Evolutionary conservation across 2,797 vertebrate genomes (phyloP), one percentile per base, ranked within the genome.

Genomic region (Sebastes melanostomus): DNA sequence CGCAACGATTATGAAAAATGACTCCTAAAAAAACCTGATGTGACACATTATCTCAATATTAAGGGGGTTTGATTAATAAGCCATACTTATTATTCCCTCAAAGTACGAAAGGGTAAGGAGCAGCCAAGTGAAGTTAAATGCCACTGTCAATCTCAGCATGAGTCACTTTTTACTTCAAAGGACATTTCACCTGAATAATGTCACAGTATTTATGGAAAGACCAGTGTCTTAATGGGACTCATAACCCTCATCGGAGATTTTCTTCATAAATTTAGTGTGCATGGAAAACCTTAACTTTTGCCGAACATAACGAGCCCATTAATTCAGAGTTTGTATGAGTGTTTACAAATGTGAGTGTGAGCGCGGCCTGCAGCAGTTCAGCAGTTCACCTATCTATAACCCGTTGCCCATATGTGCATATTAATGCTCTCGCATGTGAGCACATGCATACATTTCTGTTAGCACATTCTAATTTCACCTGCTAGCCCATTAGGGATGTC

Each of bases 21-120:
- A 94, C 90, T 92, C 66, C 76, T 61, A 72, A 81, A 85, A 88
- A 87, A 86, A 86, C 67, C 75, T 63, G 73, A 86, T 86, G 82
- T 92, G 93, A 95, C 94, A 93, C 92, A 91, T 93, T 93, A 93
- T 94, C 93, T 92, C 86, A 84, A 86, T 85, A 94, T 94, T 92
- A 92, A 88, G 81, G 72, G 83, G 87, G 85, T 90, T 88, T 89
- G 91, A 91, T 94, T 94, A 94, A 93, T 95, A 93, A 89, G 50
- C 50, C 50, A 52, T n/a, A n/a, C 8, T 52, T 52, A 52, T 52
- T n/a, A 52, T 52, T 52, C 50, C 50, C 50, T 52, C 87, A 92
- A 90, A 87, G 91, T 89, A 78, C 83, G 80, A 93, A 89, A 93
- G 91, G 90, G 84, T 89, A 86, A 90, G 86, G 89, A 82, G 88